Evolutionary conservation across 2,888 invertebrate species (phyloP), one percentile per base, ranked within the genome.

Genomic region (Erpobdella octoculata): DNA sequence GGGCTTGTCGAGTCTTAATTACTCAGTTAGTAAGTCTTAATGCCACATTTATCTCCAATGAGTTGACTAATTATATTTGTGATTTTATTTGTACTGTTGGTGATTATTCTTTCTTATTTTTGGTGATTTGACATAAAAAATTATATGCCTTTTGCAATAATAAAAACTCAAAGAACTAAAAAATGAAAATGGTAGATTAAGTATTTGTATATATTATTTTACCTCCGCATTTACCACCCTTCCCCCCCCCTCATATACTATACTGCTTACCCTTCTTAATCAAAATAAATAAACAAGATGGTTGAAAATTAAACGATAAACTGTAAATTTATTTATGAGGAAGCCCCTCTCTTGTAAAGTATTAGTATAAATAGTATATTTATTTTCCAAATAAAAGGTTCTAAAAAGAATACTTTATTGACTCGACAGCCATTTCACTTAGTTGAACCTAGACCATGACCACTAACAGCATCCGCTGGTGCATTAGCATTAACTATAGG

Each of bases 1-100:
- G 87, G 87, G 86, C 84, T 86, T 88, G 88, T 89, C 88, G 88
- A 86, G 84, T 86, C 87, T 86, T 87, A 88, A 86, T 87, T 74
- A 85, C 86, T 77, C 84, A 85, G 85, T 70, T 87, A 87, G 73
- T 73, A 71, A 66, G 86, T 86, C 86, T 87, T 88, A 65, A 88
- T 89, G 0, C 88, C 88, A 72, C 89, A 89, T 87, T 88, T 89
- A 87, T 85, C 86, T 48, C 88, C 88, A 6, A 84, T 88, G 82
- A 86, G 84, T 75, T 87, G 86, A 75, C 12, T 75, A 18, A 12
- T 70, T 25, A n/a, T 71, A 5, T 41, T 72, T 2, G 5, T 73
- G 15, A 62, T 75, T 36, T 69, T 75, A 9, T 72, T 68, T 59
- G 28, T 66, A 0, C 35, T 72, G 4, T 12, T 73, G 25, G n/a